Evolutionary conservation across 2,113 vertebrate species (phyloP), one percentile per base, ranked within the genome.

Genomic region (Pelecanoides urinatrix): DNA sequence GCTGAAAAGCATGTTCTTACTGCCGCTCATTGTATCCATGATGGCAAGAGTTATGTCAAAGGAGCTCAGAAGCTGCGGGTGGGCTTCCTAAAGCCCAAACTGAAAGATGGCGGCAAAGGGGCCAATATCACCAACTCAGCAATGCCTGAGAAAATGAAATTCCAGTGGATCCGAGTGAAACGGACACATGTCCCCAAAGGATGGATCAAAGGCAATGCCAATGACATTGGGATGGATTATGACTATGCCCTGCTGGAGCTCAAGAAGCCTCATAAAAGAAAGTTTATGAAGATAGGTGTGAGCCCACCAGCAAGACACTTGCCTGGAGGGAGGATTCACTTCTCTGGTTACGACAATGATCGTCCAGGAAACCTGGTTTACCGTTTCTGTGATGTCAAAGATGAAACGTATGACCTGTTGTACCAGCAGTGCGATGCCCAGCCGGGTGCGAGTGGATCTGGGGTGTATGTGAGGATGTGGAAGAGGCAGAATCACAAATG

Each of bases 191-290:
- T 99, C n/a, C 99, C 99, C 81, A 99, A 99, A 95, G 99, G 99
- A 34, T 99, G 99, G 99, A 99, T 99, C 94, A 99, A 99, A 97
- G 99, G 99, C 52, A 99, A 99, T 4, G 99, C 99, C 88, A 99
- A 99, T 7, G 99, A 99, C 91, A 99, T 99, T 8, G 99, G 99
- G 70, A 99, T 99, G 99, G 99, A 99, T 98, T 99, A 99, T n/a
- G 99, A 99, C 98, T 99, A 99, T 18, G 99, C 99, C 16, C 97
- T 99, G 47, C 97, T 99, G 75, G 99, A 99, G 92, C 98, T 99
- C 65, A 99, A 99, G 97, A 99, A 99, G 58, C 98, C 99, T 14
- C 99, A 99, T 97, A 99, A 99, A 94, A 99, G 99, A 55, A 98
- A 99, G 80, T 99, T 99, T 98, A 99, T 99, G 99, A 99, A 99